A percentile compares a stretch with the other conserved stretches of the same genome.
Evolutionary conservation across 2,113 vertebrate genomes (phyloP).

Genomic region (Panurus biarmicus): DNA sequence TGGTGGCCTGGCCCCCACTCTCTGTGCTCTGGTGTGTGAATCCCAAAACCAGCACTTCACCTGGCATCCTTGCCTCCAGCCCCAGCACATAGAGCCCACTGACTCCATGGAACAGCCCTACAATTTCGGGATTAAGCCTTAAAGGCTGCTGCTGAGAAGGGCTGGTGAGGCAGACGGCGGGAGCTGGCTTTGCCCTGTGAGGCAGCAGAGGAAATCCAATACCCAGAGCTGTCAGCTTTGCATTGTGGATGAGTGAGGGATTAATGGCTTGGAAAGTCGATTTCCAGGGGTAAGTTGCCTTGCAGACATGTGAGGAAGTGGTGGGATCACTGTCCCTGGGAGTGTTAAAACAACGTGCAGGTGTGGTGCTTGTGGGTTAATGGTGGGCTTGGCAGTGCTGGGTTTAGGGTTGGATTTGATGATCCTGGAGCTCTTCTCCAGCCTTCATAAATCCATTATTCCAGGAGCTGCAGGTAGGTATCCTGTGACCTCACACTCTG

Average conservation of each 20-base stretch:
- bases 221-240: background rate
- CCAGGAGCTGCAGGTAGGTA: rapidly evolving
- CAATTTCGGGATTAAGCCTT: background rate
- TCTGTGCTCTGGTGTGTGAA: background rate
- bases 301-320: background rate
- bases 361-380: background rate
- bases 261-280: background rate
- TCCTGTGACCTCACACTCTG: rapidly evolving
- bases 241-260: background rate
- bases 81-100: background rate
- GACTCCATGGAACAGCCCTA: background rate
- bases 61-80: background rate
- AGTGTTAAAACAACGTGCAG: too few relatives aligned
- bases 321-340: background rate
- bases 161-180: background rate
- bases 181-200: background rate
- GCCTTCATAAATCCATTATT: background rate
- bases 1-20: background rate
- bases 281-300: background rate
- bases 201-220: background rate
- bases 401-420: rapidly evolving
- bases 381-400: background rate
- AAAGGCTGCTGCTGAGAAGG: background rate
- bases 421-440: background rate
- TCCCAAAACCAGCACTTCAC: background rate